These are phyloP conservation scores for Geotrypetes seraphini DNA, from an alignment of 2,797 vertebrate species.

Conservation along the genomic window DNA sequence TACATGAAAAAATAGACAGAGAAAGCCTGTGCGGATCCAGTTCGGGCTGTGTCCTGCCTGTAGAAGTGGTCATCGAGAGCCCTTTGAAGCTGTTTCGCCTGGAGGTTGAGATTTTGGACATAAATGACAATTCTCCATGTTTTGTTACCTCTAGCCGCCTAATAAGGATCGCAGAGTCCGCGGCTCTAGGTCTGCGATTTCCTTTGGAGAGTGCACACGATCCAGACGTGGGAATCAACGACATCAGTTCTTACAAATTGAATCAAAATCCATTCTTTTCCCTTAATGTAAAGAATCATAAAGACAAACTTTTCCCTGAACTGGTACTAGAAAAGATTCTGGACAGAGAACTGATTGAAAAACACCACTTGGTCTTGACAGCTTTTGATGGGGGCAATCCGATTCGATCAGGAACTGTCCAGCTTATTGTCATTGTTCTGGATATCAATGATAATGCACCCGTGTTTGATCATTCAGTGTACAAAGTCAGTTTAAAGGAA, in stretches of 20 bases:
- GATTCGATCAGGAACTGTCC: conserved; percentile 70
- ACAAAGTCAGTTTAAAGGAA: conserved; percentile 69
- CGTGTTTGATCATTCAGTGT: conserved; percentile 62
- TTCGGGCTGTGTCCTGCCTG: conserved; percentile 60
- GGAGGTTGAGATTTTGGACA: conserved; percentile 78
- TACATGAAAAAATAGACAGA: conserved; percentile 79
- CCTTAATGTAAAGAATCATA: conserved; percentile 74
- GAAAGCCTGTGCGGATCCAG: conserved; percentile 74
- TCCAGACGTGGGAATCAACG: conserved; percentile 81
- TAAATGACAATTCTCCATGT: conserved; percentile 86
- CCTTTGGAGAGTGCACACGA: conserved; percentile 87
- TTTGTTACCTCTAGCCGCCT: conserved; percentile 71
- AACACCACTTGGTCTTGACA: conserved; percentile 73
- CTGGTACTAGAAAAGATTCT: conserved; percentile 75
- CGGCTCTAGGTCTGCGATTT: conserved; percentile 67
- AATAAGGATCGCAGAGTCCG: conserved; percentile 80
- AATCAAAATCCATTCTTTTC: conserved; percentile 71
- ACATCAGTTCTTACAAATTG: conserved; percentile 75
- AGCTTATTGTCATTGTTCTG: conserved; percentile 70
- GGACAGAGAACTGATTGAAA: conserved; percentile 76
- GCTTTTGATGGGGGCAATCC: conserved; percentile 83
- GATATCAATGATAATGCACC: conserved; percentile 90
- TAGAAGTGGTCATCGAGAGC: conserved; percentile 73
- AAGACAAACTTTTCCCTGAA: conserved; percentile 84
- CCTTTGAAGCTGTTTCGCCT: conserved; percentile 74